Percentiles rank a stretch among this genome's conserved stretches.
phyloP scores from a whole-genome alignment of 1,140 invertebrate species.

The Orussus abietinus region DNA sequence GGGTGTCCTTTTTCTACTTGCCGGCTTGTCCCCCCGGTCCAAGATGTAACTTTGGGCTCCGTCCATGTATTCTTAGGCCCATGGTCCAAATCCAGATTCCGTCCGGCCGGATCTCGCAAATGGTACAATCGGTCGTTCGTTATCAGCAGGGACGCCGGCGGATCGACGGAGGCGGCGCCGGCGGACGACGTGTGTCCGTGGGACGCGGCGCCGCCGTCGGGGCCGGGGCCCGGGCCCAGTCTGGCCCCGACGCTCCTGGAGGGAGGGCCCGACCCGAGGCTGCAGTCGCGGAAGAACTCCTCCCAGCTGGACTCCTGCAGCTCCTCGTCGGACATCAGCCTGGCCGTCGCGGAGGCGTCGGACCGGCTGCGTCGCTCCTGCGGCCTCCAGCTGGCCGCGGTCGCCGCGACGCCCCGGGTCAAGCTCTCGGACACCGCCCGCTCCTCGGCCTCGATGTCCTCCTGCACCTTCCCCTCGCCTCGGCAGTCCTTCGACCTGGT shows the following conservation, averaged over 20 bases:
- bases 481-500: constrained; percentile 42
- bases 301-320: constrained; percentile 57
- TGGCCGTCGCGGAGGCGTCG: constrained; percentile 58
- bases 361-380: constrained; percentile 58
- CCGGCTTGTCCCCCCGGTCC: too few relatives aligned
- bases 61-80: too few relatives aligned
- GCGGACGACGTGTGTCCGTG: constrained; percentile 68
- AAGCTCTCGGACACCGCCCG: constrained; percentile 42
- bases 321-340: constrained; percentile 70
- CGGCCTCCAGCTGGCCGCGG: constrained; percentile 50
- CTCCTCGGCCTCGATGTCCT: constrained; percentile 32
- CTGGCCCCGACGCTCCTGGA: too few relatives aligned
- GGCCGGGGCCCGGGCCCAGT: constrained; percentile 21
- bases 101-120: too few relatives aligned
- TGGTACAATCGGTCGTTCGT: too few relatives aligned
- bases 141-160: constrained; percentile 50
- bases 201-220: constrained; percentile 50
- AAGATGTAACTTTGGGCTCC: too few relatives aligned
- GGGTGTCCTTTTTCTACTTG: too few relatives aligned
- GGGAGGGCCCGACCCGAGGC: too few relatives aligned
- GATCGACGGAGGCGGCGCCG: constrained; percentile 47
- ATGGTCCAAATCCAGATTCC: too few relatives aligned
- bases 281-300: constrained; percentile 59
- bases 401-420: constrained; percentile 30
- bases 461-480: constrained; percentile 41